phyloP scores from a whole-genome alignment of 2,888 invertebrate species.

The Eucera pruinosa region DNA sequence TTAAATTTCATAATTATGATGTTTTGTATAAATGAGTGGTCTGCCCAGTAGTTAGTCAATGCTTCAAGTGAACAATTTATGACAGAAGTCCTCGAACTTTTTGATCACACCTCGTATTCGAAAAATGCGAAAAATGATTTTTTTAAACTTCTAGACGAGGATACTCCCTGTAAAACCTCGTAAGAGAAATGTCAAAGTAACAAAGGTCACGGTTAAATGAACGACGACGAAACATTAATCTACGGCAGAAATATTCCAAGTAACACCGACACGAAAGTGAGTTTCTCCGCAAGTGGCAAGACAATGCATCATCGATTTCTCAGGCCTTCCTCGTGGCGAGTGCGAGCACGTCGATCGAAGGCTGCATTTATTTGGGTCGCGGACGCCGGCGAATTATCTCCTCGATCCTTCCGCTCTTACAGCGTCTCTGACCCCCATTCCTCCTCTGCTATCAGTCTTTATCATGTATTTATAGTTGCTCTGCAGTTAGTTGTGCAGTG shows the following conservation, averaged over 20 bases:
- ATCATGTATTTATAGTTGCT: constrained; percentile 31
- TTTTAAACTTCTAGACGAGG: no score
- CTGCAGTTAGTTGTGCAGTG: constrained; percentile 28
- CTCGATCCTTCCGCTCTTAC: constrained; percentile 79
- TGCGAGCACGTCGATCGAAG: constrained; percentile 76
- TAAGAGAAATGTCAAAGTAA: no score
- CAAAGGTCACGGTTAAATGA: no score
- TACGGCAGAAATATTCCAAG: not conserved
- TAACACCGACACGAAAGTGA: constrained; percentile 21
- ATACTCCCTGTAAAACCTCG: no score
- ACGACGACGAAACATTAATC: not conserved
- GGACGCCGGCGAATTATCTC: constrained; percentile 78
- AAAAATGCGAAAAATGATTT: no score
- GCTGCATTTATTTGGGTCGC: constrained; percentile 80
- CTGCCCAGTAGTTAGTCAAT: no score
- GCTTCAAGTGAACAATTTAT: no score
- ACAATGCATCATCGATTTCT: constrained; percentile 74
- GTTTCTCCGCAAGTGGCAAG: constrained; percentile 49
- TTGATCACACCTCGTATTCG: no score
- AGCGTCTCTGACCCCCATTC: constrained; percentile 52
- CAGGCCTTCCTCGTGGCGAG: constrained; percentile 73
- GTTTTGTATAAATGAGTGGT: no score
- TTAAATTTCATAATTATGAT: no score
- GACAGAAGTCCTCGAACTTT: no score
- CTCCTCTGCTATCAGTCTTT: constrained; percentile 44